These are phyloP conservation scores for Lagopus leucura DNA, from an alignment of 2,113 vertebrate species.

Conservation along the genomic window DNA sequence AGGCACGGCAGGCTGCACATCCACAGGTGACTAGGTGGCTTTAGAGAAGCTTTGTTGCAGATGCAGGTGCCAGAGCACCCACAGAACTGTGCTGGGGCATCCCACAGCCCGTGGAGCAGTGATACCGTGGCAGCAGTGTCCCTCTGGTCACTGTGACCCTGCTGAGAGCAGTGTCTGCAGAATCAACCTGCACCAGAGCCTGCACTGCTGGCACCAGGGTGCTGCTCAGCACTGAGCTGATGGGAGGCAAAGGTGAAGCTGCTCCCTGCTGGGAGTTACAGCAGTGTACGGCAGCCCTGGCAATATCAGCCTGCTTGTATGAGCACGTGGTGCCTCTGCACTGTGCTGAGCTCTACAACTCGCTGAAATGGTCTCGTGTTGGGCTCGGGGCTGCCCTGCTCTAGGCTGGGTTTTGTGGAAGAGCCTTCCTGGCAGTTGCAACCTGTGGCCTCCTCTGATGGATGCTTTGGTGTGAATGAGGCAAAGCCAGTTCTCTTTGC, in stretches of 20 bases:
- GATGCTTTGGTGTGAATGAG: neutral
- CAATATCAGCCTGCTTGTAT: neutral
- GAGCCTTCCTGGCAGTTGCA: neutral
- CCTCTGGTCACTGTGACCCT: accelerated
- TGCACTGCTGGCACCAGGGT: accelerated
- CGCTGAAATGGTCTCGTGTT: neutral
- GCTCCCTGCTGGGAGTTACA: neutral
- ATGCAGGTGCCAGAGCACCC: neutral
- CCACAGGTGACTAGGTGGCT: neutral
- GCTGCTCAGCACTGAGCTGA: neutral
- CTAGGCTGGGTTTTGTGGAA: neutral
- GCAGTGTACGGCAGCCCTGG: neutral
- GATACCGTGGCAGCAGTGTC: neutral
- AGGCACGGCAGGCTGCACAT: neutral
- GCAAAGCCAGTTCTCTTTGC: neutral
- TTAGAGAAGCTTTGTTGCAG: neutral
- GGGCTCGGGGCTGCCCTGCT: neutral
- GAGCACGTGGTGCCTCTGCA: accelerated
- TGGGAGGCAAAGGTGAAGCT: neutral
- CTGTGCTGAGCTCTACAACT: no score
- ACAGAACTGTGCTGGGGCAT: accelerated
- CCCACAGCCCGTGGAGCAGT: accelerated
- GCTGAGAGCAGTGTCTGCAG: neutral
- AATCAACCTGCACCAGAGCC: neutral
- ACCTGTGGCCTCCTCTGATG: neutral